phyloP scores from a whole-genome alignment of 2,888 invertebrate species.

The Melitaea athalia region DNA sequence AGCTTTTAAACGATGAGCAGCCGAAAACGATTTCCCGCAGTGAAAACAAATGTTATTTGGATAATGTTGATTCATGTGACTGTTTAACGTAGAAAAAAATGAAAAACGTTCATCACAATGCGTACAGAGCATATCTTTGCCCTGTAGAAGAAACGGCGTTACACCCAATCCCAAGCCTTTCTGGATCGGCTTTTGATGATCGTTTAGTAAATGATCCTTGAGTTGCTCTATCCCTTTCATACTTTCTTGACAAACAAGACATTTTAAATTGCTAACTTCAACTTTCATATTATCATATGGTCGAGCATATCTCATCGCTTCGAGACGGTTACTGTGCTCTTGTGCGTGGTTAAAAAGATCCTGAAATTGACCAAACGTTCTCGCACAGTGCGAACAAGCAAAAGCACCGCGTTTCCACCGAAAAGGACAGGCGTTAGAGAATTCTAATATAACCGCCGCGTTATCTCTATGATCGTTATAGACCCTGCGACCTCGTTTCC shows the following conservation, averaged over 20 bases:
- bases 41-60: constrained; percentile 68
- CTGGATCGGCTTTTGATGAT: constrained; percentile 59
- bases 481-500: constrained; percentile 64
- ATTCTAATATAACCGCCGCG: constrained; percentile 67
- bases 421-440: constrained; percentile 70
- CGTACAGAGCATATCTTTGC: constrained; percentile 56
- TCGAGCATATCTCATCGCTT: constrained; percentile 55
- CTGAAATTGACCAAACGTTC: constrained; percentile 61
- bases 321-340: constrained; percentile 58
- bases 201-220: constrained; percentile 56
- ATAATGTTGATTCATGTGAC: constrained; percentile 69
- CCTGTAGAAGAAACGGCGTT: constrained; percentile 58
- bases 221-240: constrained; percentile 54
- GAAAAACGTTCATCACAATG: constrained; percentile 61
- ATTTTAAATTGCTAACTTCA: constrained; percentile 62
- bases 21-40: constrained; percentile 69
- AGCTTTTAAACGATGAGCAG: constrained; percentile 56
- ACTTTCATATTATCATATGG: constrained; percentile 59
- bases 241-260: constrained; percentile 56
- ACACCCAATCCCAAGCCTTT: constrained; percentile 60
- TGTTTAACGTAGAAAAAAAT: constrained; percentile 65
- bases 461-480: constrained; percentile 73
- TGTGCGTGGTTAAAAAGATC: constrained; percentile 56
- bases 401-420: constrained; percentile 68
- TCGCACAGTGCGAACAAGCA: constrained; percentile 64